phyloP scores from a whole-genome alignment of 2,113 vertebrate genomes.

The Pseudorhombus dupliciocellatus region DNA sequence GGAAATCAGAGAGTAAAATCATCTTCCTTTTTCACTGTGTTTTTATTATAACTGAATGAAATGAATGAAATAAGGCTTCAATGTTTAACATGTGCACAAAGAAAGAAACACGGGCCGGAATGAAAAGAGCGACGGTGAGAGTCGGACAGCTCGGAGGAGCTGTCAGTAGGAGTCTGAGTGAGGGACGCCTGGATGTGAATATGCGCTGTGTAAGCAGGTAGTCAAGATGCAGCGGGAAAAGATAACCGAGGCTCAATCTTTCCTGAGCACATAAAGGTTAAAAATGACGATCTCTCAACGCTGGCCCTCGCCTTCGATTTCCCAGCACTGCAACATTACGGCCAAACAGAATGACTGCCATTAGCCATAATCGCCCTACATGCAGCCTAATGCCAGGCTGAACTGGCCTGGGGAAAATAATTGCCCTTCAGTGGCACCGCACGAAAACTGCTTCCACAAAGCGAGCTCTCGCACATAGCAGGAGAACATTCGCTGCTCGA shows the following conservation, averaged over 20 bases:
- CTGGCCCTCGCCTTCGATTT: slow-evolving; percentile 64
- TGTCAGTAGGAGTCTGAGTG: not conserved
- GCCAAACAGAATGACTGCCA: slow-evolving; percentile 72
- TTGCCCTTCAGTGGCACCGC: slow-evolving; percentile 44
- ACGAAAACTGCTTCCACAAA: slow-evolving; percentile 28
- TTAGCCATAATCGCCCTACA: slow-evolving; percentile 71
- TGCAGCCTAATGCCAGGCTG: slow-evolving; percentile 55
- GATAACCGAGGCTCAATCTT: slow-evolving; percentile 31
- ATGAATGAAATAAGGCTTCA: no score
- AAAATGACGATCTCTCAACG: slow-evolving; percentile 56
- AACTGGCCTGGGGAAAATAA: slow-evolving; percentile 51
- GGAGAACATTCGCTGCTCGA: not conserved
- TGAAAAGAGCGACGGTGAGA: not conserved
- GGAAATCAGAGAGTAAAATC: no score
- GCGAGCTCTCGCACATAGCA: slow-evolving; percentile 19
- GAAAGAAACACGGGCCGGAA: not conserved
- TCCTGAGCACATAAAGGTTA: slow-evolving; percentile 58
- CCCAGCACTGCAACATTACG: slow-evolving; percentile 63
- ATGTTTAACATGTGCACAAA: not conserved
- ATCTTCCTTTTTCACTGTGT: no score
- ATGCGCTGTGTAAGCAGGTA: slow-evolving; percentile 25
- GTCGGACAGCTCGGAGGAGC: not conserved
- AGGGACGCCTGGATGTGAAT: not conserved
- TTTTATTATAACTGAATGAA: no score
- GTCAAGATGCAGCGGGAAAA: slow-evolving; percentile 29